A percentile compares a stretch with the other conserved stretches of the same genome.
Evolutionary conservation across 2,113 vertebrate species (phyloP).

Genomic region (Atlantisia rogersi): DNA sequence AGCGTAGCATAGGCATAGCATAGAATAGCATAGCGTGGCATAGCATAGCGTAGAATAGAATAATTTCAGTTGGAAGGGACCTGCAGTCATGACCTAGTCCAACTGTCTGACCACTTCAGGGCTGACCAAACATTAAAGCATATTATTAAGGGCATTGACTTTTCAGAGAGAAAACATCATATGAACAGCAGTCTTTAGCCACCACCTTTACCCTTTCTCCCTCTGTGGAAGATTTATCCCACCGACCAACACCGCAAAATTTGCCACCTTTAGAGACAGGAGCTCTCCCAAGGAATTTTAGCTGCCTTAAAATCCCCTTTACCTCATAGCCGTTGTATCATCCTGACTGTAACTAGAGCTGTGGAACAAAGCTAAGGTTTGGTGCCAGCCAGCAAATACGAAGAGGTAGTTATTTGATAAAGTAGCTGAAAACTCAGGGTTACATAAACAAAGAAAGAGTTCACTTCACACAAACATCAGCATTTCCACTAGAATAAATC

Average conservation of each 20-base stretch:
- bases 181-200: not conserved
- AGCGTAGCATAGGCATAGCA: not conserved
- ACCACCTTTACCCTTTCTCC: not conserved
- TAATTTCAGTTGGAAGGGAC: not conserved
- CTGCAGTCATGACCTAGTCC: not conserved
- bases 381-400: slow-evolving; percentile 34
- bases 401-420: slow-evolving; percentile 54
- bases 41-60: no score
- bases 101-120: not conserved
- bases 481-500: slow-evolving; percentile 36
- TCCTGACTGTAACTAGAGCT: slow-evolving; percentile 30
- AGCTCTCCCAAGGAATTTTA: slow-evolving; percentile 23
- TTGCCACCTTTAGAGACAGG: slow-evolving; percentile 46
- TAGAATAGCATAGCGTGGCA: no score
- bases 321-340: slow-evolving; percentile 24
- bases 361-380: slow-evolving; percentile 45
- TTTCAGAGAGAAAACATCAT: not conserved
- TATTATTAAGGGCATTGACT: not conserved
- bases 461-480: slow-evolving; percentile 45
- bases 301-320: slow-evolving; percentile 25
- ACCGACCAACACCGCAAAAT: not conserved
- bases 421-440: slow-evolving; percentile 51
- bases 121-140: not conserved
- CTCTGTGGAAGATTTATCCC: not conserved
- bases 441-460: slow-evolving; percentile 47